Evolutionary conservation across 2,113 vertebrate species (phyloP).

Genomic region (Urocolius indicus): DNA sequence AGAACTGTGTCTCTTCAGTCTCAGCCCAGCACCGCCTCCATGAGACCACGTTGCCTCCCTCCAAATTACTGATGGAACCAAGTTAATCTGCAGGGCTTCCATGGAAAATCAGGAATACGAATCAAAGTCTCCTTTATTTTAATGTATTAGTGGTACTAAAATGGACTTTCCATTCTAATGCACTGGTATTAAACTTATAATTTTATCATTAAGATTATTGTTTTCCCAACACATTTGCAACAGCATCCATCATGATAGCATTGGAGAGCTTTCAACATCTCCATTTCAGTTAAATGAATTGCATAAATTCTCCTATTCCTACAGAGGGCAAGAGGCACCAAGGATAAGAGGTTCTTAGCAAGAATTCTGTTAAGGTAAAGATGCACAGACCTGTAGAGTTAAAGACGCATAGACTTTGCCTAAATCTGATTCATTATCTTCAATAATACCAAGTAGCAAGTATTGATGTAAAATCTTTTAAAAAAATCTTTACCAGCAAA

Average conservation of each 20-base stretch:
- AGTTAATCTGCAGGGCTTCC: background rate
- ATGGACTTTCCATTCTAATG: background rate
- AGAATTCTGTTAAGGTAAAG: background rate
- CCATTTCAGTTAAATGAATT: slow-evolving; percentile 35
- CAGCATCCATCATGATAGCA: slow-evolving; percentile 23
- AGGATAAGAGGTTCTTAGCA: slow-evolving; percentile 12
- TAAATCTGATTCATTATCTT: slow-evolving; percentile 68
- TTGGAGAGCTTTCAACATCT: slow-evolving; percentile 38
- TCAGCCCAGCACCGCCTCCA: background rate
- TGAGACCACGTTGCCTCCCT: background rate
- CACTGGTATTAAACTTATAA: slow-evolving; percentile 22
- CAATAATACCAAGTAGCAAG: slow-evolving; percentile 53
- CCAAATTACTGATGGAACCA: background rate
- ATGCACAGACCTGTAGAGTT: background rate
- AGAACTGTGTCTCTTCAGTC: background rate
- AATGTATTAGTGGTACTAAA: background rate
- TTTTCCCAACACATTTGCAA: slow-evolving; percentile 39
- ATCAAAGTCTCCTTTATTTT: slow-evolving; percentile 27
- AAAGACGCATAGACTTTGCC: background rate
- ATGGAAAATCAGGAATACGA: background rate
- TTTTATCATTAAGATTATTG: slow-evolving; percentile 48
- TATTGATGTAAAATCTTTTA: slow-evolving; percentile 76
- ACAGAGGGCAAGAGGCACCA: background rate
- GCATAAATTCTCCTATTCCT: slow-evolving; percentile 32
- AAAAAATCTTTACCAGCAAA: slow-evolving; percentile 63